Percentiles rank a stretch among this genome's conserved stretches.
These are phyloP conservation scores for Monopterus albus DNA, from an alignment of 2,113 vertebrate species.

Conservation along the genomic window DNA sequence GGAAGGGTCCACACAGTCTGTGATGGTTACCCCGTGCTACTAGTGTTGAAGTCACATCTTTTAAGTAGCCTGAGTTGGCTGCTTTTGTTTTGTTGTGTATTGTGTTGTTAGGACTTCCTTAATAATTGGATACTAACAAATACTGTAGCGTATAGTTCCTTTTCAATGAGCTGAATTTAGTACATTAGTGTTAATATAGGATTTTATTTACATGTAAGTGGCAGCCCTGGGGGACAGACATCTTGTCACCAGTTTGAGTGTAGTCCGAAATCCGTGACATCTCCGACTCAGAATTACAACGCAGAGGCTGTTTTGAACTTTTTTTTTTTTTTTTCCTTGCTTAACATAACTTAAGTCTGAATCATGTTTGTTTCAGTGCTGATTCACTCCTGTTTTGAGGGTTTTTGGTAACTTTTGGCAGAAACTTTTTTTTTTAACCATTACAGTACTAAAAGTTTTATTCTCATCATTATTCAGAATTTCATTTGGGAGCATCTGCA, in stretches of 20 bases:
- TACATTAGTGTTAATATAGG: neutral
- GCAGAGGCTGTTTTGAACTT: neutral
- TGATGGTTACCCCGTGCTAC: too few relatives aligned
- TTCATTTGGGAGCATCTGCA: conserved; percentile 26
- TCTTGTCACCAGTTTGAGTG: neutral
- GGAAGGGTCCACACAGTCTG: neutral
- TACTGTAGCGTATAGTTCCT: neutral
- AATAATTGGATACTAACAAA: neutral
- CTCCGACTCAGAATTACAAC: neutral
- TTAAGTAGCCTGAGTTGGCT: neutral
- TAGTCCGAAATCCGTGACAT: neutral
- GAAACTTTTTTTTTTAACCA: too few relatives aligned
- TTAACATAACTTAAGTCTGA: too few relatives aligned
- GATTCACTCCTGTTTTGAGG: too few relatives aligned
- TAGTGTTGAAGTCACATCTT: too few relatives aligned
- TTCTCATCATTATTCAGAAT: conserved; percentile 5
- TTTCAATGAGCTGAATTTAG: neutral
- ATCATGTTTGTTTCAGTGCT: too few relatives aligned
- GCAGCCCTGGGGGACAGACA: neutral
- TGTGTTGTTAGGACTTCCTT: neutral
- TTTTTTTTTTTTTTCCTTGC: too few relatives aligned
- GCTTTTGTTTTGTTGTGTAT: neutral
- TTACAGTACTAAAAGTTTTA: neutral
- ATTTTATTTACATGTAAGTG: neutral
- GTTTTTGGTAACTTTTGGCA: too few relatives aligned